phyloP scores from a whole-genome alignment of 2,113 vertebrate genomes.

The Tringa solitaria region DNA sequence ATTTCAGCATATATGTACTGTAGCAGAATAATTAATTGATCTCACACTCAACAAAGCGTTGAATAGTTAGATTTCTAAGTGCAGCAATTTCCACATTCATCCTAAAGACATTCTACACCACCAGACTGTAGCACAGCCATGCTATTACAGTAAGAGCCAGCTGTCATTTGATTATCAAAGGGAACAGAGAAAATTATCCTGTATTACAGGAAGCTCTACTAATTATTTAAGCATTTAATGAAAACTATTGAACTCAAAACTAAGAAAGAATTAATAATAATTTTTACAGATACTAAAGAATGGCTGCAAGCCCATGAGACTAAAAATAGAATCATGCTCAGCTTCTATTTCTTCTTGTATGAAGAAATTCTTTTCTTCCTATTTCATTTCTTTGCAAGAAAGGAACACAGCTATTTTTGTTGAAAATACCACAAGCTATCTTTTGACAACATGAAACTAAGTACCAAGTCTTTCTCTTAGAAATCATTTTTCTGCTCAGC shows the following conservation, averaged over 20 bases:
- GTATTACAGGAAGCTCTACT: not conserved
- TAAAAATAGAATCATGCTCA: not conserved
- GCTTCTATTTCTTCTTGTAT: not conserved
- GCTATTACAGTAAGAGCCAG: not conserved
- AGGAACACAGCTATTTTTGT: not conserved
- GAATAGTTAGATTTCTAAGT: not conserved
- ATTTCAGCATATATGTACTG: not conserved
- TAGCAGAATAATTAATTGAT: not conserved
- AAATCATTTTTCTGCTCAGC: not conserved
- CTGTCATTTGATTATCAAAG: slow-evolving; percentile 27
- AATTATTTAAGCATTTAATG: slow-evolving; percentile 4
- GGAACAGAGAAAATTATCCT: slow-evolving; percentile 16
- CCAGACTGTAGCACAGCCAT: not conserved
- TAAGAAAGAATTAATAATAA: not conserved
- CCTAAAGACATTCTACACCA: not conserved
- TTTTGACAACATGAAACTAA: not conserved
- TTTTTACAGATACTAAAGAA: not conserved
- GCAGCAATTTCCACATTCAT: not conserved
- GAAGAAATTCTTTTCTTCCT: not conserved
- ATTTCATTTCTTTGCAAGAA: not conserved
- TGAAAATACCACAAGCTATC: not conserved
- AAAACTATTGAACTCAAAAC: not conserved
- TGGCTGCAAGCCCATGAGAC: not conserved
- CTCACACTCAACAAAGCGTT: not conserved
- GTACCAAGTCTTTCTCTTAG: not conserved